These are phyloP conservation scores for Phaethon lepturus DNA, from an alignment of 2,113 vertebrate genomes.

Conservation along the genomic window DNA sequence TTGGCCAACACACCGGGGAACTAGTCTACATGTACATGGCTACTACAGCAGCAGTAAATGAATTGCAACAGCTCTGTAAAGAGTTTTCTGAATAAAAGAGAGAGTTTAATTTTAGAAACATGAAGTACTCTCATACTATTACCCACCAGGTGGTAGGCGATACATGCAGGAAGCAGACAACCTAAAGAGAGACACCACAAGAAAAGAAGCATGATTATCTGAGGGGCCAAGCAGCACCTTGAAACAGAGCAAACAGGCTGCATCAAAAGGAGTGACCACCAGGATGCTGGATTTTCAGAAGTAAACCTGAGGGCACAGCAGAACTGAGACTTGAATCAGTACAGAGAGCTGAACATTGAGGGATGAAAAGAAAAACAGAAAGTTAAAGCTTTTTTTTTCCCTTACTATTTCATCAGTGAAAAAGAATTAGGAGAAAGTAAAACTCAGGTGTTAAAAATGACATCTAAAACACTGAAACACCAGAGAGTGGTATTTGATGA, in stretches of 20 bases:
- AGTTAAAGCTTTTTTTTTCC: neutral
- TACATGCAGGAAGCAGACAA: neutral
- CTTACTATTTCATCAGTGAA: conserved; percentile 34
- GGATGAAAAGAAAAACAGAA: conserved; percentile 49
- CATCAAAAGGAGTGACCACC: conserved; percentile 52
- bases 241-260: conserved; percentile 36
- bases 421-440: conserved; percentile 41
- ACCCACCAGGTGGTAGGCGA: conserved; percentile 30
- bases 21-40: neutral
- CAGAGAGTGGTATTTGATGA: neutral
- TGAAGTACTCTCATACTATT: conserved; percentile 32
- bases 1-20: neutral
- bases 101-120: conserved; percentile 48
- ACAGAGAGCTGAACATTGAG: neutral
- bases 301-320: conserved; percentile 27
- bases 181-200: neutral
- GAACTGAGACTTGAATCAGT: neutral
- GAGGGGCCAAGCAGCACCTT: conserved; percentile 39
- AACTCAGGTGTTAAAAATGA: conserved; percentile 40
- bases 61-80: neutral
- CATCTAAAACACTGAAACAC: neutral
- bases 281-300: conserved; percentile 50
- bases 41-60: neutral
- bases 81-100: conserved; percentile 14
- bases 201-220: conserved; percentile 4